Base-by-base conservation (phyloP, 2,113 vertebrate genomes). In the Lonchura striata region DNA sequence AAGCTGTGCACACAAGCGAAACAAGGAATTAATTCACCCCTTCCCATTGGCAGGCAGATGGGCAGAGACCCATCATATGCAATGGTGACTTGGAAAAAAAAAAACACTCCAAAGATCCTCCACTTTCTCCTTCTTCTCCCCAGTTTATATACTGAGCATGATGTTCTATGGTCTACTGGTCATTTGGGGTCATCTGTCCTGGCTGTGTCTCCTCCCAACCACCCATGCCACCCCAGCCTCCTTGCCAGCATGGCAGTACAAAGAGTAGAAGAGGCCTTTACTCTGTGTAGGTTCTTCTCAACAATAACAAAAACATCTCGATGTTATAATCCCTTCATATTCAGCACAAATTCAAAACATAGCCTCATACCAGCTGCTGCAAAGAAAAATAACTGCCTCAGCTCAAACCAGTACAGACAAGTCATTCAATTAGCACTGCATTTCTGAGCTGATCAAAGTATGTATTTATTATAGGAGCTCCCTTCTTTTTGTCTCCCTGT, bases 221-320 rank as follows among this genome's bases (percentile, higher is more conserved):
- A 19, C 31, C 7, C 18, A 23, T 14, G 15, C 30, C 41, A 31
- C 3, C 13, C 16, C 41, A 61, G 15, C 15, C 22, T 54, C 30
- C 63, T 41, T 0, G 0, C 22, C 39, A 54, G 8, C 13, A 7
- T 15, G 31, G 8, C 11, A 4, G 8, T 35, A 69, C 5, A 31
- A 37, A 76, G 35, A 27, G 2, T 30, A 63, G 49, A 49, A 35
- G 61, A 83, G 15, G 3, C 7, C 21, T 54, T 61, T 74, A 11
- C 3, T 69, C 8, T 42, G 7, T 42, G 41, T 37, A 56, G 46
- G 31, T 19, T 42, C 49, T 42, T 47, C 27, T 56, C 21, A 76
- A 15, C 18, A 56, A 35, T 7, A 20, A 9, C 8, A 49, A 69
- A 53, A 56, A 7, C 1, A 23, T 37, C 24, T 68, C 30, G 24